phyloP scores from a whole-genome alignment of 2,113 vertebrate species.

The Condylura cristata region DNA sequence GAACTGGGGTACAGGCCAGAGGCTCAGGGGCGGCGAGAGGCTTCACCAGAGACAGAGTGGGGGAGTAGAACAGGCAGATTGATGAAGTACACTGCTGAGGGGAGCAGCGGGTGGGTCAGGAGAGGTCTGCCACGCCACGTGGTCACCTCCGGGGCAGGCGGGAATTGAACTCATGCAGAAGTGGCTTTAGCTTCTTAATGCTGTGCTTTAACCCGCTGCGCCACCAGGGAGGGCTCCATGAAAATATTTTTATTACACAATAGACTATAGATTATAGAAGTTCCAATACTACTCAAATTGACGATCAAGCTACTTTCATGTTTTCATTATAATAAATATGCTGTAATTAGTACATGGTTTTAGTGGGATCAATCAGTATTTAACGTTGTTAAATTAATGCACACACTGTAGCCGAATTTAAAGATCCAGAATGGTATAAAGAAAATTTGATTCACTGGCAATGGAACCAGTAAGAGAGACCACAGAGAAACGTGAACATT shows the following conservation, averaged over 20 bases:
- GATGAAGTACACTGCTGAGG: no score
- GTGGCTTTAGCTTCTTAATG: no score
- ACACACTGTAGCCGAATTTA: neutral
- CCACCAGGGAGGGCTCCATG: no score
- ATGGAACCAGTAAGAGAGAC: neutral
- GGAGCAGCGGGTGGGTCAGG: no score
- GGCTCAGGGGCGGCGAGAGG: no score
- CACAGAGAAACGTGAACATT: neutral
- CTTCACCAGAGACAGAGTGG: no score
- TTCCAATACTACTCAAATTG: slow-evolving; percentile 7
- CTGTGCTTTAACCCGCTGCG: no score
- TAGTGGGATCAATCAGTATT: neutral
- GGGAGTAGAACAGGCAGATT: no score
- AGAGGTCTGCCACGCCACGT: no score
- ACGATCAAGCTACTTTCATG: slow-evolving; percentile 23
- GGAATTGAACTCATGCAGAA: no score
- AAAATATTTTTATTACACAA: slow-evolving; percentile 44
- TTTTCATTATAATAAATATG: neutral
- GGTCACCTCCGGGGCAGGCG: no score
- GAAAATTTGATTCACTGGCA: slow-evolving; percentile 13
- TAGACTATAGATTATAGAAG: neutral
- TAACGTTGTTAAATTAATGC: slow-evolving; percentile 24
- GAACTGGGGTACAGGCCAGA: no score
- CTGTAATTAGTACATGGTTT: neutral
- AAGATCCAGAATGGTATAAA: neutral